Evolutionary conservation across 2,888 invertebrate genomes (phyloP).

Genomic region (Hemaris fuciformis): DNA sequence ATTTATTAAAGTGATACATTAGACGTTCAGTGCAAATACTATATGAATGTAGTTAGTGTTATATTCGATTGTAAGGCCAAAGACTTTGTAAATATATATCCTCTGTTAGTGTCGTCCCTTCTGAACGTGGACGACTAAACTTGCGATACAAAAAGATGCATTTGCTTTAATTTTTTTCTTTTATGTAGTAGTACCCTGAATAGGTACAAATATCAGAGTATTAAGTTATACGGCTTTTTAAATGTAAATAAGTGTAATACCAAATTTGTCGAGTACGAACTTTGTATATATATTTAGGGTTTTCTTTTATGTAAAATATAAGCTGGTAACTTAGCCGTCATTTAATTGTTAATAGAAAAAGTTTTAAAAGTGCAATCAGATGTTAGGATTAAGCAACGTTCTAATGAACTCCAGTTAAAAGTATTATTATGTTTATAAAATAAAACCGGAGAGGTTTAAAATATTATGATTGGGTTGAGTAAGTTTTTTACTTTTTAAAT

Average conservation of each 20-base stretch:
- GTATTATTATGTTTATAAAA: slow-evolving; percentile 79
- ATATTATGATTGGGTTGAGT: slow-evolving; percentile 77
- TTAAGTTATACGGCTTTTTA: slow-evolving; percentile 62
- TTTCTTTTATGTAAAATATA: slow-evolving; percentile 20
- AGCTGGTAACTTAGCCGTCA: slow-evolving; percentile 25
- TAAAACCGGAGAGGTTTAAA: slow-evolving; percentile 75
- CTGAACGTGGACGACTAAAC: slow-evolving; percentile 35
- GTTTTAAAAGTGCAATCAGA: slow-evolving; percentile 76
- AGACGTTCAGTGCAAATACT: slow-evolving; percentile 56
- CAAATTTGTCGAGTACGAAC: slow-evolving; percentile 69
- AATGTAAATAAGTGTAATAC: slow-evolving; percentile 76
- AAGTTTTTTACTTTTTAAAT: slow-evolving; percentile 74
- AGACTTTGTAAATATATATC: slow-evolving; percentile 75
- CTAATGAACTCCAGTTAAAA: slow-evolving; percentile 75
- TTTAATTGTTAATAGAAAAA: slow-evolving; percentile 71
- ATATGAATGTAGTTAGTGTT: slow-evolving; percentile 53
- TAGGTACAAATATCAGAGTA: slow-evolving; percentile 73
- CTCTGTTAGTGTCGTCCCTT: slow-evolving; percentile 9
- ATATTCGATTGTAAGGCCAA: slow-evolving; percentile 74
- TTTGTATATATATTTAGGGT: slow-evolving; percentile 66
- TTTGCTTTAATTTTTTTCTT: slow-evolving; percentile 75
- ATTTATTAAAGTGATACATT: slow-evolving; percentile 20
- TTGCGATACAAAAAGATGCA: slow-evolving; percentile 76
- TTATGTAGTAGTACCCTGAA: slow-evolving; percentile 58
- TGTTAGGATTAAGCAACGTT: slow-evolving; percentile 73